phyloP scores from a whole-genome alignment of 2,113 vertebrate species.

The Anolis sagrei region DNA sequence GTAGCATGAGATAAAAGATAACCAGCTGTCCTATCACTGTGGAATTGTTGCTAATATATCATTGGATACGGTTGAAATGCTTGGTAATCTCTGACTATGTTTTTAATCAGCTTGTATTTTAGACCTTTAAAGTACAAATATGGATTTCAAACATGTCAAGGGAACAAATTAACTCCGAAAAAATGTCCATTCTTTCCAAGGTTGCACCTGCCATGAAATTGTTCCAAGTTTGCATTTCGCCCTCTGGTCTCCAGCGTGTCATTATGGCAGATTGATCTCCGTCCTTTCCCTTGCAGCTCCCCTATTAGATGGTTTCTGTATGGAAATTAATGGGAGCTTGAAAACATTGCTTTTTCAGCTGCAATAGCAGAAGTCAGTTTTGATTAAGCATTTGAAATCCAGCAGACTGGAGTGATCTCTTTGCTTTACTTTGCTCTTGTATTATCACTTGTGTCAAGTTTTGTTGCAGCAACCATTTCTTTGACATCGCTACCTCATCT shows the following conservation, averaged over 20 bases:
- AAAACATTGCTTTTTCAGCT: constrained; percentile 81
- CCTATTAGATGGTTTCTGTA: constrained; percentile 84
- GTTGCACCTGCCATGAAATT: constrained; percentile 84
- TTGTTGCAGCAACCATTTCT: constrained; percentile 55
- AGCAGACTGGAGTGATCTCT: constrained; percentile 71
- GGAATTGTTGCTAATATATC: constrained; percentile 61
- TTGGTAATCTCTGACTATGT: constrained; percentile 75
- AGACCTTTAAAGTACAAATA: constrained; percentile 83
- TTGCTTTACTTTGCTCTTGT: constrained; percentile 72
- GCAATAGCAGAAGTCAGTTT: constrained; percentile 79
- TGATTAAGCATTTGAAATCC: constrained; percentile 77
- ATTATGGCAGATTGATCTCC: constrained; percentile 81
- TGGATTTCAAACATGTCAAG: constrained; percentile 83
- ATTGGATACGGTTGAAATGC: constrained; percentile 64
- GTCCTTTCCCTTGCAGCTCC: constrained; percentile 76
- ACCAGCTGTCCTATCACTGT: constrained; percentile 52
- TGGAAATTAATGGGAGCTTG: constrained; percentile 83
- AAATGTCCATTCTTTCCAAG: constrained; percentile 80
- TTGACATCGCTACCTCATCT: constrained; percentile 44
- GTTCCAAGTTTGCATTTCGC: constrained; percentile 83
- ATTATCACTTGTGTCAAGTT: constrained; percentile 72
- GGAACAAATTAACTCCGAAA: constrained; percentile 84
- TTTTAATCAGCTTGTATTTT: constrained; percentile 80
- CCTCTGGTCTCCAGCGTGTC: constrained; percentile 75
- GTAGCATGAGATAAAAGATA: constrained; percentile 59